phyloP scores from a whole-genome alignment of 2,797 vertebrate genomes.

The Sebastes jordani region DNA sequence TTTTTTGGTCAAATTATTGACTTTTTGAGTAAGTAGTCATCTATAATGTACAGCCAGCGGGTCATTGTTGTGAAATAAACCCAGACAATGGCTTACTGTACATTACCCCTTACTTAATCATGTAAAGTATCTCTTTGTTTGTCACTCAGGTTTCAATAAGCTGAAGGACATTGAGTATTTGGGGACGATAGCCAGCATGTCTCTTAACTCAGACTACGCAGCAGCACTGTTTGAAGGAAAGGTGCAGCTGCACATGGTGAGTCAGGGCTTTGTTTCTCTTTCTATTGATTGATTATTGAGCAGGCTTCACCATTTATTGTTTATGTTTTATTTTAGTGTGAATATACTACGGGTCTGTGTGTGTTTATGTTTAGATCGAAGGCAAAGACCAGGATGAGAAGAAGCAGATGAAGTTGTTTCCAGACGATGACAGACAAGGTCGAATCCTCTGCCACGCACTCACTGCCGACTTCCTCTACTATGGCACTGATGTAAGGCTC shows the following conservation, averaged over 20 bases:
- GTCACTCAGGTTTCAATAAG: conserved; percentile 85
- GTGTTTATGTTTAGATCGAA: conserved; percentile 87
- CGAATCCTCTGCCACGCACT: conserved; percentile 92
- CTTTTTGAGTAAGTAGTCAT: no score
- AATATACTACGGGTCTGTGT: background rate
- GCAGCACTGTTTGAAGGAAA: conserved; percentile 96
- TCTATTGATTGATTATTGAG: background rate
- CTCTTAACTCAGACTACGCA: conserved; percentile 93
- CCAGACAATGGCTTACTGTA: background rate
- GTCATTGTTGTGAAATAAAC: no score
- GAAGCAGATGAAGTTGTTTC: conserved; percentile 94
- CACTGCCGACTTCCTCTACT: conserved; percentile 94
- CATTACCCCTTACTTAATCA: background rate
- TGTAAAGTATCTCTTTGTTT: conserved; percentile 5
- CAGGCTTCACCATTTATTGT: background rate
- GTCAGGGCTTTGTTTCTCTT: background rate
- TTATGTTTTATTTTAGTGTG: background rate
- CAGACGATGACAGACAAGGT: conserved; percentile 87
- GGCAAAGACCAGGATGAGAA: conserved; percentile 88
- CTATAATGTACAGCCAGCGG: no score
- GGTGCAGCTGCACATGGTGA: conserved; percentile 71
- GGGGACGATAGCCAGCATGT: conserved; percentile 92
- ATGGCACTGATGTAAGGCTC: conserved; percentile 91
- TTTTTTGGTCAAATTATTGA: no score
- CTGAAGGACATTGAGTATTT: conserved; percentile 95